Evolutionary conservation across 2,797 vertebrate species (phyloP), one percentile per base, ranked within the genome.

Genomic region (Paratrypauchen microcephalus): DNA sequence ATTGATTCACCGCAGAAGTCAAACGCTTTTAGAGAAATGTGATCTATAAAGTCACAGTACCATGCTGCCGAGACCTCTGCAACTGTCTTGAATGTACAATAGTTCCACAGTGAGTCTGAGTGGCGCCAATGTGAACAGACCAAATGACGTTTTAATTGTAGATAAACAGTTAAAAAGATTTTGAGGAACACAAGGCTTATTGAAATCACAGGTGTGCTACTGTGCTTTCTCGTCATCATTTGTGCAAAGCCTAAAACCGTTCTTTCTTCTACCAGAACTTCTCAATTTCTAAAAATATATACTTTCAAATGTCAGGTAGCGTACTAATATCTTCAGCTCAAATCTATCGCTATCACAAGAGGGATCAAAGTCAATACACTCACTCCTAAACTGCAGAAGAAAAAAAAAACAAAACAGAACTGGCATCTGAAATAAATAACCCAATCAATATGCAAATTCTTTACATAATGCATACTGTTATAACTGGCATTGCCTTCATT

Each of bases 131-230:
- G 50, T 55, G 26, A 75, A 71, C 26, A 66, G 66, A 63, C 58
- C 70, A 65, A 57, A 70, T 41, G 56, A 69, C 19, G 65, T 63
- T 76, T 74, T 54, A 71, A 75, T 66, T 4, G 30, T 78, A 39
- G 63, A 61, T 48, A 79, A 75, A 79, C 68, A 76, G 36, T 71
- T 52, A 66, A 69, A 68, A 32, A 64, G 78, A 73, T 75, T 75
- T 65, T 61, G 72, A 82, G 2, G 48, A 54, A 60, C 60, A 70
- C 16, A 1, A 4, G 0, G 57, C 83, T 79, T 68, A 84, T 77
- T 73, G 78, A 76, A 77, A 78, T 80, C 58, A 24, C 78, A 83
- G 84, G 72, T 83, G 77, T 19, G 72, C 18, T n/a, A 21, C 21
- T 30, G 39, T 60, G 69, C 71, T 66, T 61, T 69, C 19, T 72